A percentile compares a stretch with the other conserved stretches of the same genome.
These are phyloP conservation scores for Allacma fusca DNA, from an alignment of 2,888 invertebrate genomes.

Conservation along the genomic window DNA sequence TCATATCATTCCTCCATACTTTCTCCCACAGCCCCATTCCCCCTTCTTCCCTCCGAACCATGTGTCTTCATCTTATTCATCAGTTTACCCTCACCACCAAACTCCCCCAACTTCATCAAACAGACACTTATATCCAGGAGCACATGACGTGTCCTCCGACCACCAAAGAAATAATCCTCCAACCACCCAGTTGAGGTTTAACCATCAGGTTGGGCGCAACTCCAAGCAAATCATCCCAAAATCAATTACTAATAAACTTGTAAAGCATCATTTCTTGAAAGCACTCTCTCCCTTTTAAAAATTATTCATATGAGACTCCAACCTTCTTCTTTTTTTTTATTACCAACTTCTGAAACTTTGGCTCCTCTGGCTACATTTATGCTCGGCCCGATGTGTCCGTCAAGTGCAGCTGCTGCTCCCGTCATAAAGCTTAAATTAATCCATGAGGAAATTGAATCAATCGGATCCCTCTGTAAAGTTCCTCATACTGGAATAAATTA, in stretches of 20 bases:
- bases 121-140: not conserved
- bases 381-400: not conserved
- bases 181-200: too few relatives aligned
- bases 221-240: not conserved
- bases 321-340: not conserved
- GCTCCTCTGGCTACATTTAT: not conserved
- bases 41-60: not conserved
- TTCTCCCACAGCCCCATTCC: not conserved
- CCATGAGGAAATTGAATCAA: slow-evolving; percentile 5
- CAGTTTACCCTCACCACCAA: not conserved
- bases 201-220: not conserved
- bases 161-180: not conserved
- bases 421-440: slow-evolving; percentile 11
- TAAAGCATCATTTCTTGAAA: not conserved
- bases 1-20: not conserved
- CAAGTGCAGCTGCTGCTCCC: not conserved
- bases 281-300: not conserved
- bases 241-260: slow-evolving; percentile 11
- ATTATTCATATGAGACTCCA: slow-evolving; percentile 1
- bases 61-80: not conserved
- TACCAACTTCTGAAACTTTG: not conserved
- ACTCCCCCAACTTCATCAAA: not conserved
- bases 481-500: not conserved
- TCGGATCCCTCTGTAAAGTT: not conserved
- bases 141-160: not conserved